Evolutionary conservation across 2,113 vertebrate species (phyloP), one percentile per base, ranked within the genome.

Genomic region (Tupaia chinensis): DNA sequence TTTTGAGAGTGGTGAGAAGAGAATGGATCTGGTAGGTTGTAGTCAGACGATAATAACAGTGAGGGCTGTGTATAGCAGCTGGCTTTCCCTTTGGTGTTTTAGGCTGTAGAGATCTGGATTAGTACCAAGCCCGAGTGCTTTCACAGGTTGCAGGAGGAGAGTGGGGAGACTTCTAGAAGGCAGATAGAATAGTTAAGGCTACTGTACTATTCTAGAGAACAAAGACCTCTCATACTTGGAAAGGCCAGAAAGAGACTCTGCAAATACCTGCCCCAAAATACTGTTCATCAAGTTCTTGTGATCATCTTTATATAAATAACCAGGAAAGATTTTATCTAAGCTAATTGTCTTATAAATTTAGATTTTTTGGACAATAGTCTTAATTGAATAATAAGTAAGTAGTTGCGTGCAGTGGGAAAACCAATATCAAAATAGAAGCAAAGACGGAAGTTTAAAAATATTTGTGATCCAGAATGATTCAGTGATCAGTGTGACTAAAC

Each of bases 291-390:
- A 68, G 56, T 88, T 87, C 87, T 72, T 85, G 63, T 32, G 87
- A 78, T 65, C 20, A 17, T 80, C 81, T 65, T 92, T 72, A 60
- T 81, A 83, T 58, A 79, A 87, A 69, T 87, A 92, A 81, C 87
- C 53, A 63, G 70, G 89, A 83, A 61, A 63, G 73, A 91, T 93
- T 93, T 97, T 60, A 63, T 93, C 91, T 92, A 86, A 61, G 78
- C 11, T 68, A 88, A n/a, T 76, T 97, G 94, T 85, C 82, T 79
- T 66, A 25, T 91, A 93, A 92, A 91, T 95, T 94, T 93, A 96
- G 32, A 80, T 53, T 94, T 92, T 94, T 90, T 65, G 85, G 78
- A 16, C 85, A 88, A 82, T 79, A 92, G 74, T 90, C 68, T 82
- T 95, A 95, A 94, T 68, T 82, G 82, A 84, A 73, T 79, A 61